These are phyloP conservation scores for Eristalis arbustorum DNA, from an alignment of 2,888 invertebrate species.

Conservation along the genomic window DNA sequence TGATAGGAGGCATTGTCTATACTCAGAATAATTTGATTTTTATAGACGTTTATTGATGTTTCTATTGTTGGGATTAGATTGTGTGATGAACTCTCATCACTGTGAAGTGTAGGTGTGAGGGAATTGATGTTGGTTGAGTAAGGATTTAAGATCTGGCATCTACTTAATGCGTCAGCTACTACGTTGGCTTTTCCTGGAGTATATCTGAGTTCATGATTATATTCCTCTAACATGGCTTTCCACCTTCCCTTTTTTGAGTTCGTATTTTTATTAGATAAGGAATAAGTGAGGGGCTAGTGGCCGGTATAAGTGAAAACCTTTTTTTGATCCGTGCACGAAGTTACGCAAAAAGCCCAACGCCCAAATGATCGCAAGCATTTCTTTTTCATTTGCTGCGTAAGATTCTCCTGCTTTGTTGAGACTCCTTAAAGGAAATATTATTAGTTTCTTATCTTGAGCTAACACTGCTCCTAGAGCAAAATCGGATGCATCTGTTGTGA, in stretches of 20 bases:
- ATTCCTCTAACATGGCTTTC: too few relatives aligned
- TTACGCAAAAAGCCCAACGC: neutral
- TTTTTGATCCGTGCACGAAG: neutral
- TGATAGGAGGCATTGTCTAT: too few relatives aligned
- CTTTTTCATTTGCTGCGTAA: slow-evolving; percentile 17
- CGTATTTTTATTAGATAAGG: neutral
- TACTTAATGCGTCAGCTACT: too few relatives aligned
- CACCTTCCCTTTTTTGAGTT: neutral
- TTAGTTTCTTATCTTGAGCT: neutral
- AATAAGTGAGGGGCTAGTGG: neutral
- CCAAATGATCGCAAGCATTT: slow-evolving; percentile 18
- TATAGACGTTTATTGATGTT: too few relatives aligned
- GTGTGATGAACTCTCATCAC: too few relatives aligned
- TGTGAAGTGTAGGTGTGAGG: too few relatives aligned
- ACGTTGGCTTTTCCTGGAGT: too few relatives aligned
- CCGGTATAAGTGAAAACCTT: neutral
- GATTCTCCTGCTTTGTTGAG: slow-evolving; percentile 7
- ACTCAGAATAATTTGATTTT: too few relatives aligned
- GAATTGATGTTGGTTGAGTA: too few relatives aligned
- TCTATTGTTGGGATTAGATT: too few relatives aligned
- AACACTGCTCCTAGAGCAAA: slow-evolving; percentile 14
- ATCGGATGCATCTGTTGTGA: slow-evolving; percentile 20
- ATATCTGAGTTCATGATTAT: too few relatives aligned
- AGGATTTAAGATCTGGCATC: too few relatives aligned
- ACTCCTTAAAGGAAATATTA: slow-evolving; percentile 14